Base-by-base conservation (phyloP, 1,140 invertebrate genomes). In the Bombus impatiens region DNA sequence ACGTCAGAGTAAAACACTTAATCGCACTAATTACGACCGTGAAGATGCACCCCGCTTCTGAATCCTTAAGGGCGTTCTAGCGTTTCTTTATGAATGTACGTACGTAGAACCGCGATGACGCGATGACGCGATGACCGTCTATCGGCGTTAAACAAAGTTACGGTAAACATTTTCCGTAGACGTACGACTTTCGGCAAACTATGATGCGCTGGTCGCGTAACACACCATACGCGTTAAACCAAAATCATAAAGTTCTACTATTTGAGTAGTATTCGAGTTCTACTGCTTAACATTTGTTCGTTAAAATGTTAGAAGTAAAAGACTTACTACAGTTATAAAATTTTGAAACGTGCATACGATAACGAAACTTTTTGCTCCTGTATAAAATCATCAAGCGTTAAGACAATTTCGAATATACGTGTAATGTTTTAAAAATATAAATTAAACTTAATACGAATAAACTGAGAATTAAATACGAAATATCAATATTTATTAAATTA, bases 401-500 rank as follows among this genome's bases (percentile, higher is more conserved):
- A 74, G 18, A 18, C 3, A 44, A n/a, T n/a, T 8, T 44, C 13
- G 18, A 74, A 74, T n/a, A 72, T n/a, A 25, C 42, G 13, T 10
- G 22, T 28, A 72, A 8, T n/a, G 25, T 28, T 68, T 25, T 37
- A 28, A 71, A 25, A 37, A 40, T 9, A 12, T 71, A 40, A 40
- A 40, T 28, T 71, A 71, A 40, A 40, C 22, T 37, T 40, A 40
- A 6, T 71, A 28, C 37, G 10, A 71, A 72, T n/a, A 72, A 32
- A 44, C 28, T 13, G 22, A 44, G 13, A 72, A 72, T 72, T 4
- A 44, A 74, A 74, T 74, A 74, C 42, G n/a, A 44, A 74, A 47
- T 74, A 47, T 44, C 40, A 44, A 32, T 74, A 32, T 74, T 32
- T 75, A 40, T 47, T 75, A 75, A 47, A 75, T 25, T 32, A 75